Conservation (phyloP, 2,113 vertebrate genomes). For the Anoura caudifer region DNA sequence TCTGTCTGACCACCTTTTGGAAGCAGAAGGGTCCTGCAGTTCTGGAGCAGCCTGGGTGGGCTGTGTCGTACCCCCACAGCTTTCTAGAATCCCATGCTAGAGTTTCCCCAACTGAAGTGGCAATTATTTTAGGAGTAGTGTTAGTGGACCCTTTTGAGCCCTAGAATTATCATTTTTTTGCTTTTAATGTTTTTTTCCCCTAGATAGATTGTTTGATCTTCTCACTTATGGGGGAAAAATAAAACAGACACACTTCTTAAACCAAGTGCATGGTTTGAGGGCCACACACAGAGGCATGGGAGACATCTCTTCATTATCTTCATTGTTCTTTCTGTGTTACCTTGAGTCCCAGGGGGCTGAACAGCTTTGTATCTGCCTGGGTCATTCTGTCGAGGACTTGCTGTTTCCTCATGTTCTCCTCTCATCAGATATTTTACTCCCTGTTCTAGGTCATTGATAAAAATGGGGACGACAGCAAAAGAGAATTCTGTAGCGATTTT, state of each 20-base stretch:
- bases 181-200: background rate
- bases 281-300: background rate
- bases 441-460: conserved; percentile 31
- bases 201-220: background rate
- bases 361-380: background rate
- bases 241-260: background rate
- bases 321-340: background rate
- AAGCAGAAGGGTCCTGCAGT: background rate
- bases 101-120: background rate
- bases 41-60: background rate
- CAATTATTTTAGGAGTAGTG: background rate
- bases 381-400: accelerated
- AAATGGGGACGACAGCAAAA: background rate
- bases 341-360: background rate
- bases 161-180: background rate
- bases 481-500: background rate
- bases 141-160: background rate
- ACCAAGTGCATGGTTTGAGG: background rate
- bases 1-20: background rate
- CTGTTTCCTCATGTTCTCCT: background rate
- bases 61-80: background rate
- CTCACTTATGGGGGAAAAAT: background rate
- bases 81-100: conserved; percentile 1
- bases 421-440: background rate
- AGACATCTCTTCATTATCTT: background rate